Percentiles rank a stretch among this genome's conserved stretches.
These are phyloP conservation scores for Sternotherus odoratus DNA, from an alignment of 2,797 vertebrate species.

Conservation along the genomic window DNA sequence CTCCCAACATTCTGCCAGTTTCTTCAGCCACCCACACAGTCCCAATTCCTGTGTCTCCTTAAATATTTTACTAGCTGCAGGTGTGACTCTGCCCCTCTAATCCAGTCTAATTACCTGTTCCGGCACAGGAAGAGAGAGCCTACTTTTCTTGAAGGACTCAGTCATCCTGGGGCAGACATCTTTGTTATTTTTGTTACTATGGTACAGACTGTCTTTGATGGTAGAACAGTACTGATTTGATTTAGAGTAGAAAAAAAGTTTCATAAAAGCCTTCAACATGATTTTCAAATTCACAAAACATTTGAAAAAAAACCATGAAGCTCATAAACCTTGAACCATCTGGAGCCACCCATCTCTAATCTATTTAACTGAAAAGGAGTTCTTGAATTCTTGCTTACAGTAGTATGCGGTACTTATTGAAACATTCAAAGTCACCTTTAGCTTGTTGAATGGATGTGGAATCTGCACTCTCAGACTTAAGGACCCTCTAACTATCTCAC, in stretches of 20 bases:
- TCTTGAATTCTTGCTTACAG: neutral
- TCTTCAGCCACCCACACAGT: no score
- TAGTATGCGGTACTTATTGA: neutral
- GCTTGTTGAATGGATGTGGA: neutral
- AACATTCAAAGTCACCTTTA: neutral
- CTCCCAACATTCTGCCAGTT: no score
- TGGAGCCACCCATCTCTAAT: neutral
- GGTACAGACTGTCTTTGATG: neutral
- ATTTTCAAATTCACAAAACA: neutral
- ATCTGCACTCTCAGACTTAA: neutral
- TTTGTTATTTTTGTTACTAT: no score
- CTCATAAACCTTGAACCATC: neutral
- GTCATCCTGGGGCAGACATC: neutral
- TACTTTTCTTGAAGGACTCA: neutral
- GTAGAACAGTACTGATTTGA: neutral
- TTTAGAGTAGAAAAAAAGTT: neutral
- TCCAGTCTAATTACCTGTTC: neutral
- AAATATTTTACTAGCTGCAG: neutral
- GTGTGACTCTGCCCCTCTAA: neutral
- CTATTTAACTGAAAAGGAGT: neutral
- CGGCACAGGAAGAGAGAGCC: neutral
- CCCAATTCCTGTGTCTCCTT: no score
- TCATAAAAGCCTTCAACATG: neutral
- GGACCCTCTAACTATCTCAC: neutral
- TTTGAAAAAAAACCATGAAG: neutral